These are phyloP conservation scores for Ganaspis brasiliensis DNA, from an alignment of 2,888 invertebrate species.

Conservation along the genomic window DNA sequence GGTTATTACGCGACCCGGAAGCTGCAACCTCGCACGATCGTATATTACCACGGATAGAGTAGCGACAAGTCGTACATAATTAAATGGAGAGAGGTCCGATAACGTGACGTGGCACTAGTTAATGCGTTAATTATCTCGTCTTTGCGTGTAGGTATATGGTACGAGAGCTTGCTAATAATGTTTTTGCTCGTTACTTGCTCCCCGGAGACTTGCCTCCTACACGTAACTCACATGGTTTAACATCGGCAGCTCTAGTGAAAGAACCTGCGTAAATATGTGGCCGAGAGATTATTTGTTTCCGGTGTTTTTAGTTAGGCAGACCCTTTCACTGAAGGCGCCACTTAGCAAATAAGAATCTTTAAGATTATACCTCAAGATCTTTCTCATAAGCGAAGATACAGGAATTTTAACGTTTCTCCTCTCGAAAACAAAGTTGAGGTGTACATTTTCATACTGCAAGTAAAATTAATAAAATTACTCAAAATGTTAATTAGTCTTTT, in stretches of 20 bases:
- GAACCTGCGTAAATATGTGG: conserved; percentile 57
- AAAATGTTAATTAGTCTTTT: no score
- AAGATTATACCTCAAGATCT: background rate
- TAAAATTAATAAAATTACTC: no score
- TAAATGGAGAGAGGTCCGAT: conserved; percentile 53
- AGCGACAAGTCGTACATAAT: conserved; percentile 52
- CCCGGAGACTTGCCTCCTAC: conserved; percentile 65
- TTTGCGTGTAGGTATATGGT: conserved; percentile 49
- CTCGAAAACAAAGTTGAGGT: no score
- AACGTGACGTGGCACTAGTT: conserved; percentile 48
- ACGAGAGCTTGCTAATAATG: conserved; percentile 67
- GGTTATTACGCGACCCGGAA: conserved; percentile 54
- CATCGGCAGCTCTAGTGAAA: conserved; percentile 56
- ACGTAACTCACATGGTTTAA: conserved; percentile 65
- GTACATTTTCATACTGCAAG: no score
- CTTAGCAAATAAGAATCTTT: conserved; percentile 5
- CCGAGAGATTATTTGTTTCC: conserved; percentile 39
- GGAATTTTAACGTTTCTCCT: background rate
- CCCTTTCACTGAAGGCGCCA: conserved; percentile 34
- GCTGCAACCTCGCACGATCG: conserved; percentile 43
- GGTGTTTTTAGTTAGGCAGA: conserved; percentile 28
- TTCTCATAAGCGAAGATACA: background rate
- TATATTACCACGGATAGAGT: conserved; percentile 50
- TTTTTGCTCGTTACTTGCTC: conserved; percentile 65
- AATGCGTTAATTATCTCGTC: conserved; percentile 56